Evolutionary conservation across 1,140 invertebrate genomes (phyloP).

Genomic region (Pseudomyrmex cubaensis): DNA sequence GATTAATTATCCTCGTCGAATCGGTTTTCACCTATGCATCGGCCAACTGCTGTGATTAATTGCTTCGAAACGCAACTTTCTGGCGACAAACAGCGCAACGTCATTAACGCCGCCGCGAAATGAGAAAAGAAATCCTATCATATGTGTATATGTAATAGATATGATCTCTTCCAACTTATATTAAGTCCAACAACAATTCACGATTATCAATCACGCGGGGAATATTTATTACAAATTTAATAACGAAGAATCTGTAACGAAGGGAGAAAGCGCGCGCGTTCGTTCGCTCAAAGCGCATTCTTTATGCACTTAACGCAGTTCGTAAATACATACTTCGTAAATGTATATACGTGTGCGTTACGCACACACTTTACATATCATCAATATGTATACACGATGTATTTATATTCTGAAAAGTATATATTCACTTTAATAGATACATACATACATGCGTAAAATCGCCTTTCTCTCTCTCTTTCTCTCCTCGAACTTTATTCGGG

Average conservation of each 20-base stretch:
- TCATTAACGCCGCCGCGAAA: conserved; percentile 37
- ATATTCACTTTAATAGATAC: conserved; percentile 47
- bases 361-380: background rate
- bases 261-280: background rate
- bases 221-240: conserved; percentile 7
- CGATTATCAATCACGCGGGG: conserved; percentile 37
- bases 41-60: conserved; percentile 67
- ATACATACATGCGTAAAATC: conserved; percentile 39
- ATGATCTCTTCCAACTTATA: background rate
- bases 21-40: conserved; percentile 69
- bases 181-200: conserved; percentile 27
- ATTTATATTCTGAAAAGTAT: conserved; percentile 19
- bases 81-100: conserved; percentile 58
- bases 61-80: conserved; percentile 53
- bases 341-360: background rate
- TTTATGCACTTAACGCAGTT: background rate
- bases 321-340: background rate
- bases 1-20: conserved; percentile 72
- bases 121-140: conserved; percentile 1
- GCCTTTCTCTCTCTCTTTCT: background rate
- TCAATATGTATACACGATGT: background rate
- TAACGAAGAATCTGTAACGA: conserved; percentile 20
- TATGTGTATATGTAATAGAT: background rate
- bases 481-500: conserved; percentile 69
- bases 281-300: background rate